Evolutionary conservation across 2,797 vertebrate genomes (phyloP).

Genomic region (Bradypus variegatus): DNA sequence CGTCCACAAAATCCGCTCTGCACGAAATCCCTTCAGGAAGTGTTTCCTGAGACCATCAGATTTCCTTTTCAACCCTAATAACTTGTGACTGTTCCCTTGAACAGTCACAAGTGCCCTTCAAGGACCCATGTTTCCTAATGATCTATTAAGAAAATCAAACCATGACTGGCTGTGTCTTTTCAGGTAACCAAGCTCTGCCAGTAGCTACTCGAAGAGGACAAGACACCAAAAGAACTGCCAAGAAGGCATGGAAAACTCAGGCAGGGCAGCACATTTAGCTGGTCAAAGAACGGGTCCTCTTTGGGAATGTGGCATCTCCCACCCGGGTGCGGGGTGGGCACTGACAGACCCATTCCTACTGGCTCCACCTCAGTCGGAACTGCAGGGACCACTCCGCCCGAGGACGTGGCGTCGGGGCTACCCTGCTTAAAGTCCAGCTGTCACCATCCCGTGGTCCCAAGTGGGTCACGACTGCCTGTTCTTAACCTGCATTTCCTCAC

Average conservation of each 20-base stretch:
- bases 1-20: not conserved
- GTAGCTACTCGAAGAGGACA: too few relatives aligned
- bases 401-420: not conserved
- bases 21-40: not conserved
- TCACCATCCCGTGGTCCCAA: fast-evolving
- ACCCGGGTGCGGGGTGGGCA: not conserved
- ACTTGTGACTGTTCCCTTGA: not conserved
- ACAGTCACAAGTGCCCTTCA: not conserved
- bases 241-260: fast-evolving
- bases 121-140: not conserved
- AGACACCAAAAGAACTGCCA: not conserved
- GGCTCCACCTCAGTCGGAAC: not conserved
- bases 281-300: not conserved
- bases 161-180: too few relatives aligned
- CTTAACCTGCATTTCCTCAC: not conserved
- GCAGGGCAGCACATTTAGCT: not conserved
- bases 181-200: not conserved
- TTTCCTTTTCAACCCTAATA: not conserved
- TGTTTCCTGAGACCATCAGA: not conserved
- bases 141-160: not conserved
- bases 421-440: not conserved
- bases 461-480: not conserved
- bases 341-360: not conserved
- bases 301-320: not conserved
- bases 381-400: not conserved